These are phyloP conservation scores for Cetonia aurata DNA, from an alignment of 2,888 invertebrate genomes.

Conservation along the genomic window DNA sequence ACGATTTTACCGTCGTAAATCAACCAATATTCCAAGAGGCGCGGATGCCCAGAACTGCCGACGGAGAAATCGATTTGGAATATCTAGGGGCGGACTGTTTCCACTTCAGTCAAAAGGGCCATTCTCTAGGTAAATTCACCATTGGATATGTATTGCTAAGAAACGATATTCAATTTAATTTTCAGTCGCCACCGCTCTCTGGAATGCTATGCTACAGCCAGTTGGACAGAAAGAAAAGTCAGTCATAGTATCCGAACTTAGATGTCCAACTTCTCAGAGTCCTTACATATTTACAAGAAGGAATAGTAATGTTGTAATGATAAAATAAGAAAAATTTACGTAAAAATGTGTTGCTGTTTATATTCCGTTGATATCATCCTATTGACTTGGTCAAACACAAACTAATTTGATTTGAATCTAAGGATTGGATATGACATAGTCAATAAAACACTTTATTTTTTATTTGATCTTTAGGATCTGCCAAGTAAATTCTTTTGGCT, in stretches of 20 bases:
- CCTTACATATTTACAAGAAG: slow-evolving; percentile 67
- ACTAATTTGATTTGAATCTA: no score
- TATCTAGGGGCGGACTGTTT: slow-evolving; percentile 74
- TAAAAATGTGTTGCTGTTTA: no score
- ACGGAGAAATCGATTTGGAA: slow-evolving; percentile 67
- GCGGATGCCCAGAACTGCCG: slow-evolving; percentile 63
- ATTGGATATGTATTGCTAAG: slow-evolving; percentile 2
- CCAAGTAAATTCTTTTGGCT: no score
- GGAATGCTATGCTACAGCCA: slow-evolving; percentile 74
- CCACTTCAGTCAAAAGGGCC: slow-evolving; percentile 73
- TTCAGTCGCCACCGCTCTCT: slow-evolving; percentile 70
- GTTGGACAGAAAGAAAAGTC: slow-evolving; percentile 66
- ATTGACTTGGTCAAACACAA: no score
- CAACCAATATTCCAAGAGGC: slow-evolving; percentile 68
- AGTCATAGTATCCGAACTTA: slow-evolving; percentile 55
- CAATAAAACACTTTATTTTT: no score
- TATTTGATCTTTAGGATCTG: no score
- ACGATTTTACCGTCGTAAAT: slow-evolving; percentile 73
- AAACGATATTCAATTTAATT: slow-evolving; percentile 43
- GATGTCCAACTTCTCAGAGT: slow-evolving; percentile 67
- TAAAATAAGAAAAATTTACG: not conserved
- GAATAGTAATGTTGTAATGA: slow-evolving; percentile 53
- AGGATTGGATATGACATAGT: no score
- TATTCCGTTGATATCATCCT: no score
- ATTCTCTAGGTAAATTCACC: slow-evolving; percentile 68